Evolutionary conservation across 2,797 vertebrate species (phyloP), one percentile per base, ranked within the genome.

Genomic region (Chiloscyllium punctatum): DNA sequence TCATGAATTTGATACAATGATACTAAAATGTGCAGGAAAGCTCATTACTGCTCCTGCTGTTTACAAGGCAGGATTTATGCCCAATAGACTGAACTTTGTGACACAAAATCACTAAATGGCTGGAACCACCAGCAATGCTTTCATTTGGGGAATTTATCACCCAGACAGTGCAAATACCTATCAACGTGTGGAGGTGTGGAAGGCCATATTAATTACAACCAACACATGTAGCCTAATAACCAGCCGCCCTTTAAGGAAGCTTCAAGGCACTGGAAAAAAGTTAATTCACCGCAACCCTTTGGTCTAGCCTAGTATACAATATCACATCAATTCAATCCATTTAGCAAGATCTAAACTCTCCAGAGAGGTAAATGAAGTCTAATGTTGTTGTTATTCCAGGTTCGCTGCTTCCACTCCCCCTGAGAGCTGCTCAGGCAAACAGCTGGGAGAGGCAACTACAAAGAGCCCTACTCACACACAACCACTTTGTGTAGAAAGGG

Each of bases 201-300:
- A 96, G 96, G 42, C 96, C 96, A 25, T 95, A 96, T 97, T 96
- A 97, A 98, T 98, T 98, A 97, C 96, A 97, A 96, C 95, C 92
- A 97, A 97, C 96, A 96, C 95, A 95, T 94, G 96, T 96, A 97
- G 96, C 25, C 95, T 96, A 57, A 2, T 74, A 96, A 96, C 95
- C 96, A 82, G 96, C 96, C 96, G 95, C 96, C 96, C 96, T 97
- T 96, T 96, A 96, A 96, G 97, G 97, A 97, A 97, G 97, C 96
- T 96, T 97, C 97, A 97, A 97, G 68, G 97, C 97, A 97, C 97
- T 97, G 97, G 97, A 88, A 86, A 48, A 97, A 97, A 97, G 97
- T 96, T 98, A 98, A 98, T 98, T 98, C 98, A 98, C 97, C 96
- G 97, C 98, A 98, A 97, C 97, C 98, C 97, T 97, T 96, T 96